A percentile compares a stretch with the other conserved stretches of the same genome.
These are phyloP conservation scores for Calliopum simillimum DNA, from an alignment of 2,888 invertebrate genomes.

Conservation along the genomic window DNA sequence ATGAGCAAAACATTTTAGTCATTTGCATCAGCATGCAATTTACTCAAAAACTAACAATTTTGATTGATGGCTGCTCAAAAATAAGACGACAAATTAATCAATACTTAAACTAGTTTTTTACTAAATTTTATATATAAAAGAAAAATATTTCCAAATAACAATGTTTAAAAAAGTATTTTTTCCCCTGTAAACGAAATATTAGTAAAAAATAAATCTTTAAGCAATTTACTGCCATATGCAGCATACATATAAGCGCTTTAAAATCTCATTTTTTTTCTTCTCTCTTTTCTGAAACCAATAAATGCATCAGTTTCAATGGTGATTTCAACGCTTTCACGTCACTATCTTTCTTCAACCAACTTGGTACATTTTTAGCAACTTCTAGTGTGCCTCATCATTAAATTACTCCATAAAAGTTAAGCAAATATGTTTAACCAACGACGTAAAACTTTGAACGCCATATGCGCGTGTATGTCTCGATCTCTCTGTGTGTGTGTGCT, in stretches of 20 bases:
- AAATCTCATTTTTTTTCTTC: not conserved
- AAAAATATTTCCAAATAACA: too few species aligned
- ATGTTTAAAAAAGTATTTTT: too few species aligned
- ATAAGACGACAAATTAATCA: too few species aligned
- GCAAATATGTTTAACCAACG: not conserved
- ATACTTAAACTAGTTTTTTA: too few species aligned
- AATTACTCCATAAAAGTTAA: slow-evolving; percentile 32
- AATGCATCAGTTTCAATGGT: slow-evolving; percentile 43
- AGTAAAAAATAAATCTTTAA: not conserved
- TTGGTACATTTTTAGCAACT: too few species aligned
- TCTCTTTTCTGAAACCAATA: slow-evolving; percentile 31
- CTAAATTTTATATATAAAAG: too few species aligned
- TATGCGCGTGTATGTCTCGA: not conserved
- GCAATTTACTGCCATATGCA: not conserved
- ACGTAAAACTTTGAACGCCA: not conserved
- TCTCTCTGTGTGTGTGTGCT: not conserved
- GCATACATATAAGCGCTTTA: not conserved
- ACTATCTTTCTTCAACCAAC: slow-evolving; percentile 23
- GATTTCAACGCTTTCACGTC: slow-evolving; percentile 39
- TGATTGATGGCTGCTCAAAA: too few species aligned
- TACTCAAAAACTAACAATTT: too few species aligned
- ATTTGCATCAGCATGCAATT: too few species aligned
- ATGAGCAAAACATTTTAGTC: too few species aligned
- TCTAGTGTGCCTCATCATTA: slow-evolving; percentile 8
- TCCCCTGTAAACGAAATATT: not conserved